phyloP scores from a whole-genome alignment of 2,888 invertebrate species.

The Cryptocephalus primarius region DNA sequence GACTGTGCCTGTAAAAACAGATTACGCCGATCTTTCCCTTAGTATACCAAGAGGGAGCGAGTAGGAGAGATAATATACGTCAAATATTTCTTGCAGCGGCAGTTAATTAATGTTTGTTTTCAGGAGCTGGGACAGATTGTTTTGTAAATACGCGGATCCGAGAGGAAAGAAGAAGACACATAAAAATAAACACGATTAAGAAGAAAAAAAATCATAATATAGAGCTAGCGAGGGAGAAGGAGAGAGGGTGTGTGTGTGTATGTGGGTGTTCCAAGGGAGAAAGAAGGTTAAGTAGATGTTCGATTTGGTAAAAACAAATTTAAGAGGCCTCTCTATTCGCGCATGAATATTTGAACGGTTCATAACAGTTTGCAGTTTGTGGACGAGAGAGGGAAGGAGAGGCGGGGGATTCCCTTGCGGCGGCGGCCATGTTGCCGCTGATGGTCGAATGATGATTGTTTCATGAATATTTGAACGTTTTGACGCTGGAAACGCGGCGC shows the following conservation, averaged over 20 bases:
- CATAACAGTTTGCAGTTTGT: conserved; percentile 39
- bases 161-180: neutral
- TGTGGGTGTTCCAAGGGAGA: too few species aligned
- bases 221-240: too few species aligned
- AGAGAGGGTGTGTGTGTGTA: too few species aligned
- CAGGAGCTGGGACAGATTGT: conserved; percentile 5
- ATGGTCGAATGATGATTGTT: conserved; percentile 43
- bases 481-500: conserved; percentile 26
- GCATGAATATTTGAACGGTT: conserved; percentile 40
- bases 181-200: neutral
- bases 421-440: conserved; percentile 38
- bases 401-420: conserved; percentile 27
- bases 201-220: too few species aligned
- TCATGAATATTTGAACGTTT: conserved; percentile 38
- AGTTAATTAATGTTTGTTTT: conserved; percentile 12
- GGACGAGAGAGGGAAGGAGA: neutral
- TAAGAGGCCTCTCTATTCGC: conserved; percentile 40
- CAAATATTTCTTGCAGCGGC: conserved; percentile 7
- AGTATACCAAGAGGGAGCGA: neutral
- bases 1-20: conserved; percentile 19
- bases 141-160: conserved; percentile 10
- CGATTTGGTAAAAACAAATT: conserved; percentile 33
- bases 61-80: conserved; percentile 4
- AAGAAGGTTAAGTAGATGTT: conserved; percentile 15
- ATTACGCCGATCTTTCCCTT: conserved; percentile 9